Conservation (phyloP, 2,797 vertebrate genomes). For the Alauda arvensis region DNA sequence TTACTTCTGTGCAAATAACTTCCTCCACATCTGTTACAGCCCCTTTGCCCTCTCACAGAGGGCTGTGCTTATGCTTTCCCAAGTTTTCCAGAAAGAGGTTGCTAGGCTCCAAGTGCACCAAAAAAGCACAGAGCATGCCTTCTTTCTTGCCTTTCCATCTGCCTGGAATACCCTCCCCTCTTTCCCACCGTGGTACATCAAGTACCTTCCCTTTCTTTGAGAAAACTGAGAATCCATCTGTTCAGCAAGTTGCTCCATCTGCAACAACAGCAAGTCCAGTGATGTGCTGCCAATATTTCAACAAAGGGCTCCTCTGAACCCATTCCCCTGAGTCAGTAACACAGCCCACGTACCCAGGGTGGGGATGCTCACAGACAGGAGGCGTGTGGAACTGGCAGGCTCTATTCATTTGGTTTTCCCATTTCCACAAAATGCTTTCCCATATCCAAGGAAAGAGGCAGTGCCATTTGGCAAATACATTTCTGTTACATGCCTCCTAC, state of each 20-base stretch:
- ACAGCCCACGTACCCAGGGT: background rate
- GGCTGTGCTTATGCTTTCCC: background rate
- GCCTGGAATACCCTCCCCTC: constrained; percentile 24
- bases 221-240: constrained; percentile 60
- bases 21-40: background rate
- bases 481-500: background rate
- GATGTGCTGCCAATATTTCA: constrained; percentile 53
- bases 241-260: constrained; percentile 40
- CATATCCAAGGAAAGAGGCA: background rate
- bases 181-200: constrained; percentile 25
- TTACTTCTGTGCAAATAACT: background rate
- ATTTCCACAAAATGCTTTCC: constrained; percentile 29
- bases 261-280: constrained; percentile 25
- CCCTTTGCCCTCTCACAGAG: background rate
- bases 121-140: constrained; percentile 36
- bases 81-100: background rate
- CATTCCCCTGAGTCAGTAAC: background rate
- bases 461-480: background rate
- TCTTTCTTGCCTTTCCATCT: constrained; percentile 20
- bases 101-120: constrained; percentile 9
- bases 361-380: background rate
- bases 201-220: constrained; percentile 54
- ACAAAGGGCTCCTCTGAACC: constrained; percentile 46
- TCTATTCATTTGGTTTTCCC: constrained; percentile 35
- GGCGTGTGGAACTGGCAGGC: background rate